These are phyloP conservation scores for Phaethon lepturus DNA, from an alignment of 2,113 vertebrate species.

Conservation along the genomic window DNA sequence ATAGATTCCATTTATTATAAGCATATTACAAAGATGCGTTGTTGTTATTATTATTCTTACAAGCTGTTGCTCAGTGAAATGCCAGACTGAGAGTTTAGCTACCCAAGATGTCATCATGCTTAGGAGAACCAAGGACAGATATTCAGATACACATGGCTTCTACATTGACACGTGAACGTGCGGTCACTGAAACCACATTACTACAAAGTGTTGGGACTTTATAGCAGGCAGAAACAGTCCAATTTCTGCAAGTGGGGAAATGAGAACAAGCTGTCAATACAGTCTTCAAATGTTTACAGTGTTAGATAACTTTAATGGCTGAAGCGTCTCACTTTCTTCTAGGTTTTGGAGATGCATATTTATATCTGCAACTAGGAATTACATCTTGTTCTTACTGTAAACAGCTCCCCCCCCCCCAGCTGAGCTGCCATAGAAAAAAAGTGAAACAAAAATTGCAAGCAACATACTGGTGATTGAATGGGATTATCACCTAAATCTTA, in stretches of 20 bases:
- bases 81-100: neutral
- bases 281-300: neutral
- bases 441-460: neutral
- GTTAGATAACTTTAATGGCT: neutral
- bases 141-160: neutral
- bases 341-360: neutral
- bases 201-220: neutral
- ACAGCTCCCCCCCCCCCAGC: neutral
- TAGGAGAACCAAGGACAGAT: neutral
- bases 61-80: neutral
- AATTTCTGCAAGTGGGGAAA: neutral
- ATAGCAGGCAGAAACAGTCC: neutral
- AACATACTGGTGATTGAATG: neutral
- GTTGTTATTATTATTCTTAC: neutral
- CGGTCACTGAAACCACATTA: neutral
- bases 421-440: neutral
- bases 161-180: neutral
- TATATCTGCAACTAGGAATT: neutral
- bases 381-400: neutral
- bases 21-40: neutral
- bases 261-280: conserved; percentile 3
- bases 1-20: neutral
- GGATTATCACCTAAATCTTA: neutral
- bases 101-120: neutral
- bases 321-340: neutral